These are phyloP conservation scores for Sparus aurata DNA, from an alignment of 2,797 vertebrate genomes.

Conservation along the genomic window DNA sequence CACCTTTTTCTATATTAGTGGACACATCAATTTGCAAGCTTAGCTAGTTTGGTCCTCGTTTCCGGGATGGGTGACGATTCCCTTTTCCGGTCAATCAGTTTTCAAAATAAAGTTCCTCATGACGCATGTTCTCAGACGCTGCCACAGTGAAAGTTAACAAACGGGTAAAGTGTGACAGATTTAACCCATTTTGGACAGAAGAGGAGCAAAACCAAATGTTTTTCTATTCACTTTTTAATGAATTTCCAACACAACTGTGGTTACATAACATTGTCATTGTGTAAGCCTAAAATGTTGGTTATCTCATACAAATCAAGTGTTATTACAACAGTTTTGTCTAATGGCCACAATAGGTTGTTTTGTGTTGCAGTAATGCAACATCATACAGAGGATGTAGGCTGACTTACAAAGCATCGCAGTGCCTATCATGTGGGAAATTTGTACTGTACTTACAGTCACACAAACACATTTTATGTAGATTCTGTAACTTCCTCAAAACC, in stretches of 20 bases:
- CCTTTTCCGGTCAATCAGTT: slow-evolving; percentile 43
- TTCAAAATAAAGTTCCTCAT: slow-evolving; percentile 61
- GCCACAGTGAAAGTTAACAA: background rate
- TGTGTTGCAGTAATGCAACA: background rate
- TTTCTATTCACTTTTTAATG: slow-evolving; percentile 2
- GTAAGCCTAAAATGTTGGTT: background rate
- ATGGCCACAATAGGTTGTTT: background rate
- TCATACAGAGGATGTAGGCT: background rate
- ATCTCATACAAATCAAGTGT: background rate
- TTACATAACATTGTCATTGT: background rate
- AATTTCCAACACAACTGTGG: background rate
- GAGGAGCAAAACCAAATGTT: background rate
- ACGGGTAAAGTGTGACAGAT: background rate
- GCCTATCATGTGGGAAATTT: background rate
- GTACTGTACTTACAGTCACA: background rate
- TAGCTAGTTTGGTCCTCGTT: slow-evolving; percentile 20
- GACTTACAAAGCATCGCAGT: background rate
- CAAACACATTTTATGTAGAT: background rate
- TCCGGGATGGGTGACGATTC: background rate
- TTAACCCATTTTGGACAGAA: background rate
- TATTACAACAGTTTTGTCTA: background rate
- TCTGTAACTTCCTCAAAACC: background rate
- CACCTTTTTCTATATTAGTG: slow-evolving; percentile 50
- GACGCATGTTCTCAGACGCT: background rate
- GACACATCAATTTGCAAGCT: slow-evolving; percentile 55